Conservation (phyloP, 1,140 invertebrate species). For the Mamestra configurata region DNA sequence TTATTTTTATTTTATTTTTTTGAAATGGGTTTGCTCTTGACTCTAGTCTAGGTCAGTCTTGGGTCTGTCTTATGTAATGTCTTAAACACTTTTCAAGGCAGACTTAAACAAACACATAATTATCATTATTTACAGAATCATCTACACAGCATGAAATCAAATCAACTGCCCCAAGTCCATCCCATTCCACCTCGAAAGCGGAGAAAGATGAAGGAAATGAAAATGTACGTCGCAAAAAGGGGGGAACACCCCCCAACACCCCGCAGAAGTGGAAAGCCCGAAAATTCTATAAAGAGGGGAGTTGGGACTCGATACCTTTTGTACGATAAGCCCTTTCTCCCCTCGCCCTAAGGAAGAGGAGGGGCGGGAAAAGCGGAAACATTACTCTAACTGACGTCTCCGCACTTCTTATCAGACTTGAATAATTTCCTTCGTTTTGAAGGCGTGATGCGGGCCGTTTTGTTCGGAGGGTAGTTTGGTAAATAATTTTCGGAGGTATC, state of each 20-base stretch:
- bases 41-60: no score
- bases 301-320: conserved; percentile 75
- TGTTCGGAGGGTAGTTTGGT: conserved; percentile 52
- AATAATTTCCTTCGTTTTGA: conserved; percentile 76
- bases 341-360: conserved; percentile 34
- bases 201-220: conserved; percentile 88
- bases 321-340: conserved; percentile 80
- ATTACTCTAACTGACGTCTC: conserved; percentile 82
- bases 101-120: neutral
- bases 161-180: conserved; percentile 60
- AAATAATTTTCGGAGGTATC: conserved; percentile 41
- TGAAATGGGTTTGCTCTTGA: no score
- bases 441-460: conserved; percentile 71
- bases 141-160: neutral
- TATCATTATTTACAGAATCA: neutral
- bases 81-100: no score
- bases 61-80: no score
- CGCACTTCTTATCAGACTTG: conserved; percentile 80
- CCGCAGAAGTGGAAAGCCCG: conserved; percentile 68
- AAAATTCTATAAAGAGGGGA: conserved; percentile 86
- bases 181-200: conserved; percentile 76
- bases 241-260: conserved; percentile 64
- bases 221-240: conserved; percentile 87
- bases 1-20: no score
- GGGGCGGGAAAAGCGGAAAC: conserved; percentile 64